Evolutionary conservation across 2,888 invertebrate species (phyloP).

Genomic region (Latheticus oryzae): DNA sequence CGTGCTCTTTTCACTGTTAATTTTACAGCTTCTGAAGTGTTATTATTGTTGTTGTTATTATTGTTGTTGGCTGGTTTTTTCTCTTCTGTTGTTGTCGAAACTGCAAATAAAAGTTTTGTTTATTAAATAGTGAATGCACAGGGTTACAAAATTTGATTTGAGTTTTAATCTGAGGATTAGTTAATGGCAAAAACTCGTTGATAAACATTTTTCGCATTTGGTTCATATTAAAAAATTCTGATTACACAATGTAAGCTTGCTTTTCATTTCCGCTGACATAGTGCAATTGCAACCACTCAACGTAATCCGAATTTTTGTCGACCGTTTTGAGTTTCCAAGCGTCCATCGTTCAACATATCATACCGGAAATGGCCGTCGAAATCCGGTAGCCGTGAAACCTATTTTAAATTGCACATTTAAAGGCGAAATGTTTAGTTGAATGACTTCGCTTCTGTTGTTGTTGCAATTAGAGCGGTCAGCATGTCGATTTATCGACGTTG

Average conservation of each 20-base stretch:
- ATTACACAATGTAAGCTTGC: too few relatives aligned
- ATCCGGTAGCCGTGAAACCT: conserved; percentile 26
- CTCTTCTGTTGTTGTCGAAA: conserved; percentile 66
- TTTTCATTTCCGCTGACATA: conserved; percentile 10
- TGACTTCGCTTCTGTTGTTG: conserved; percentile 21
- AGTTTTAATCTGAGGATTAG: too few relatives aligned
- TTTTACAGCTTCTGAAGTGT: conserved; percentile 69
- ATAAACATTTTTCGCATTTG: too few relatives aligned
- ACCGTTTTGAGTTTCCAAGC: background rate
- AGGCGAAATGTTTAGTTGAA: conserved; percentile 20
- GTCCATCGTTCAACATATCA: conserved; percentile 17
- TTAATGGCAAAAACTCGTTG: too few relatives aligned
- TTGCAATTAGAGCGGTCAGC: conserved; percentile 16
- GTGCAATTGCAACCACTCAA: conserved; percentile 6
- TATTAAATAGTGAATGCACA: conserved; percentile 1
- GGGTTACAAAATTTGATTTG: too few relatives aligned
- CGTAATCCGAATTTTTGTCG: conserved; percentile 11
- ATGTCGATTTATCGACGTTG: conserved; percentile 29
- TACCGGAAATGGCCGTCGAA: conserved; percentile 19
- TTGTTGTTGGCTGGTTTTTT: conserved; percentile 63
- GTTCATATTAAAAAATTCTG: too few relatives aligned
- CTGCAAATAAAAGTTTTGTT: conserved; percentile 55
- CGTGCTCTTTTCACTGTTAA: conserved; percentile 76
- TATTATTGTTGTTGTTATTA: too few relatives aligned
- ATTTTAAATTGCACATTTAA: conserved; percentile 31